Evolutionary conservation across 2,888 invertebrate species (phyloP).

Genomic region (Matsumyia berberina): DNA sequence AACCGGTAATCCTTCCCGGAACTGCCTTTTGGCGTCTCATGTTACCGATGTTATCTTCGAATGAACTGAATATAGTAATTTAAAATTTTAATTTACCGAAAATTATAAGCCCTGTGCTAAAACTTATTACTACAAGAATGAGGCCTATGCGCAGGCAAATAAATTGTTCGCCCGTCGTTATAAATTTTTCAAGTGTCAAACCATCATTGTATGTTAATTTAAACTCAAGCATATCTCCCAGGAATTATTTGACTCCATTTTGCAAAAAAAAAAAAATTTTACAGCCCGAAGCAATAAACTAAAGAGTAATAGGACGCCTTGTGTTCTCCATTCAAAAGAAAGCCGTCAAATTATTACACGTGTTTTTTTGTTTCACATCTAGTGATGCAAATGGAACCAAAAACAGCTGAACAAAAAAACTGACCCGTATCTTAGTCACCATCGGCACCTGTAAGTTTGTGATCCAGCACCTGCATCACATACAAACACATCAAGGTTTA

Average conservation of each 20-base stretch:
- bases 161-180: neutral
- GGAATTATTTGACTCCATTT: neutral
- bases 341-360: conserved; percentile 40
- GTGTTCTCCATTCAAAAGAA: conserved; percentile 29
- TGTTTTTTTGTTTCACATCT: neutral
- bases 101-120: neutral
- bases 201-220: neutral
- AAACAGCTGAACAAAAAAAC: conserved; percentile 26
- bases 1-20: too few relatives aligned
- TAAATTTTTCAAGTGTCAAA: neutral
- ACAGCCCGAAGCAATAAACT: neutral
- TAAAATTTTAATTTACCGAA: too few relatives aligned
- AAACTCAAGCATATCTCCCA: neutral
- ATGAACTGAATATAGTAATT: too few relatives aligned
- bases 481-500: conserved; percentile 27
- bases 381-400: conserved; percentile 20
- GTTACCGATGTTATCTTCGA: too few relatives aligned
- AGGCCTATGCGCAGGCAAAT: neutral
- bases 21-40: too few relatives aligned
- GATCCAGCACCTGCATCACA: conserved; percentile 40
- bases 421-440: conserved; percentile 46
- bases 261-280: neutral
- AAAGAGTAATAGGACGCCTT: neutral
- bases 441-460: conserved; percentile 51
- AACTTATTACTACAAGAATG: neutral